These are phyloP conservation scores for Hystrix brachyura DNA, from an alignment of 2,113 vertebrate genomes.

Conservation along the genomic window DNA sequence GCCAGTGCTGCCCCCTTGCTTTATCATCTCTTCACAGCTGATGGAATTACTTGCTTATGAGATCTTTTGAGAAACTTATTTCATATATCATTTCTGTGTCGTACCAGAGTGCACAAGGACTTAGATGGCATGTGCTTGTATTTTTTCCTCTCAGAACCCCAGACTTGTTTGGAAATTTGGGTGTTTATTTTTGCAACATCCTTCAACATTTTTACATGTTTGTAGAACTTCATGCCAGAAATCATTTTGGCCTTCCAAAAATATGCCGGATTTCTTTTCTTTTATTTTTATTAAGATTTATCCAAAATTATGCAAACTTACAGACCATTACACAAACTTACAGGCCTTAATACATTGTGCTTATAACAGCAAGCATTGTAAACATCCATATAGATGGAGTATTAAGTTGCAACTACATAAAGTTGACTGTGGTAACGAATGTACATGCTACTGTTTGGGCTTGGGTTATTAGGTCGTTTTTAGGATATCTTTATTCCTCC, in stretches of 20 bases:
- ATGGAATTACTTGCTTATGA: neutral
- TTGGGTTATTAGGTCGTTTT: no score
- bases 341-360: no score
- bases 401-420: no score
- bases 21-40: neutral
- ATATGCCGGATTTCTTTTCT: neutral
- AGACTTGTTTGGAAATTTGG: neutral
- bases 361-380: no score
- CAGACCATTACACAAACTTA: no score
- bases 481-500: no score
- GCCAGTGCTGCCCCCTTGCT: neutral
- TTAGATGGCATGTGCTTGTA: neutral
- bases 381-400: no score
- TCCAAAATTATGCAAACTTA: no score
- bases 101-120: neutral
- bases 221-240: neutral
- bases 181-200: constrained; percentile 1
- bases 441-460: no score
- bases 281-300: neutral
- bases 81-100: neutral
- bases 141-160: neutral
- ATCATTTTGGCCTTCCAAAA: neutral
- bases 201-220: constrained; percentile 37
- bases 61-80: neutral
- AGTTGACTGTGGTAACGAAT: no score